These are phyloP conservation scores for Cygnus atratus DNA, from an alignment of 2,113 vertebrate species.

Conservation along the genomic window DNA sequence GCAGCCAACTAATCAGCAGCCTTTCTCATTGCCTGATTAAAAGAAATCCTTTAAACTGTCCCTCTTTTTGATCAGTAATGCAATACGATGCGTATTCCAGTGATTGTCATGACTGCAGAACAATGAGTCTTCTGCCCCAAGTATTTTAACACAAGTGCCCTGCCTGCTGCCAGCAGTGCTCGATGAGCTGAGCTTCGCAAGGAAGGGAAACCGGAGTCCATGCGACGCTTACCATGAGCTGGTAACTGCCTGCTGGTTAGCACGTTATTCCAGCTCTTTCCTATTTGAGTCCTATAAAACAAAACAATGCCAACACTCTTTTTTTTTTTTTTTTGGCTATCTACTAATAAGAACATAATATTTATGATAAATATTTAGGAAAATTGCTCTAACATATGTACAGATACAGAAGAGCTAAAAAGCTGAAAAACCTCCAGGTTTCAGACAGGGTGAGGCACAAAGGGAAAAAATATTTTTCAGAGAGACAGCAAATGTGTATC, in stretches of 20 bases:
- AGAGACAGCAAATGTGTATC: not conserved
- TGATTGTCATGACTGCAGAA: not conserved
- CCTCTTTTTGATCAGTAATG: constrained; percentile 29
- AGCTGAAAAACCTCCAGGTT: not conserved
- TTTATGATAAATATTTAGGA: not conserved
- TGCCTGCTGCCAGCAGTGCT: not conserved
- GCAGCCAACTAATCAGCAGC: constrained; percentile 37
- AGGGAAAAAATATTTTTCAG: not conserved
- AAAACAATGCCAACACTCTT: not conserved
- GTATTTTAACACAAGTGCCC: not conserved
- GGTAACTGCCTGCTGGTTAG: not conserved
- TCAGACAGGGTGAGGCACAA: not conserved
- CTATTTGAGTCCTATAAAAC: not conserved
- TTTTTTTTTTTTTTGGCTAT: constrained; percentile 3
- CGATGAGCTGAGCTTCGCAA: not conserved
- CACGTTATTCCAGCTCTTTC: not conserved
- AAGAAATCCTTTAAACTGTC: constrained; percentile 41
- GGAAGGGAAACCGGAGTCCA: not conserved
- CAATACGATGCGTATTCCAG: not conserved
- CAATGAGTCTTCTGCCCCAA: constrained; percentile 18
- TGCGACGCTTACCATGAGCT: not conserved
- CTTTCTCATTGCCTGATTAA: constrained; percentile 25
- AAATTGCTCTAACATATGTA: not conserved
- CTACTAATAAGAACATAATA: constrained; percentile 21
- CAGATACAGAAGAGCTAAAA: not conserved